phyloP scores from a whole-genome alignment of 2,888 invertebrate species.

The Drosophila acutilabella region DNA sequence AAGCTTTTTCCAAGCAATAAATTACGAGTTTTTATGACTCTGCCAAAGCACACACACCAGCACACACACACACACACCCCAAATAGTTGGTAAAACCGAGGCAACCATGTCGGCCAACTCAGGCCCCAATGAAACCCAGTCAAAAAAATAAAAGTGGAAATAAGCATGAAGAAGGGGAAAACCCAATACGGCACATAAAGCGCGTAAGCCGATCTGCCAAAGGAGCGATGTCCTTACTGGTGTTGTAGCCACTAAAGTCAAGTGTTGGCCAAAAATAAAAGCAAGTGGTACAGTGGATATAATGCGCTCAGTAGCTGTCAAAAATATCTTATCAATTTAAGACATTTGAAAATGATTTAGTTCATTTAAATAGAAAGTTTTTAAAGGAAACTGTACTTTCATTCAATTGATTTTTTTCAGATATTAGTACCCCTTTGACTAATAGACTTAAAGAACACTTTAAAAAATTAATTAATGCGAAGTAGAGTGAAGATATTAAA shows the following conservation, averaged over 20 bases:
- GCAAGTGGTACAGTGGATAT: slow-evolving; percentile 48
- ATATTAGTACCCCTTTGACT: no score
- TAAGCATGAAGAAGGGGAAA: slow-evolving; percentile 24
- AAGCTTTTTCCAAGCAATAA: slow-evolving; percentile 82
- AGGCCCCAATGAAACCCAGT: slow-evolving; percentile 2
- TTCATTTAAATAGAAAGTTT: no score
- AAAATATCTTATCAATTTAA: slow-evolving; percentile 2
- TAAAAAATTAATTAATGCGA: no score
- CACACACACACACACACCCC: slow-evolving; percentile 26
- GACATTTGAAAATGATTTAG: no score
- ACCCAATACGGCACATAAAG: slow-evolving; percentile 65
- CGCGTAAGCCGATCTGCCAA: slow-evolving; percentile 78
- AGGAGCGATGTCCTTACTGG: slow-evolving; percentile 61
- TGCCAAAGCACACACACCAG: slow-evolving; percentile 54
- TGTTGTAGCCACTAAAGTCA: slow-evolving; percentile 61
- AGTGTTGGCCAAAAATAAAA: slow-evolving; percentile 57
- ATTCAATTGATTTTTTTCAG: no score
- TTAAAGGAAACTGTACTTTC: no score
- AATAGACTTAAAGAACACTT: no score
- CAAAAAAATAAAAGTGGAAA: slow-evolving; percentile 7
- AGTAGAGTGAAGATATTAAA: no score
- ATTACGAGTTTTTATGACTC: slow-evolving; percentile 81
- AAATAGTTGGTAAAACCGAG: slow-evolving; percentile 65
- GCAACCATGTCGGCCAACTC: slow-evolving; percentile 30
- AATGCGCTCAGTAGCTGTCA: background rate